Percentiles rank a stretch among this genome's conserved stretches.
Evolutionary conservation across 2,888 invertebrate species (phyloP).

Genomic region (Galeopsomyia nigrocyanea): DNA sequence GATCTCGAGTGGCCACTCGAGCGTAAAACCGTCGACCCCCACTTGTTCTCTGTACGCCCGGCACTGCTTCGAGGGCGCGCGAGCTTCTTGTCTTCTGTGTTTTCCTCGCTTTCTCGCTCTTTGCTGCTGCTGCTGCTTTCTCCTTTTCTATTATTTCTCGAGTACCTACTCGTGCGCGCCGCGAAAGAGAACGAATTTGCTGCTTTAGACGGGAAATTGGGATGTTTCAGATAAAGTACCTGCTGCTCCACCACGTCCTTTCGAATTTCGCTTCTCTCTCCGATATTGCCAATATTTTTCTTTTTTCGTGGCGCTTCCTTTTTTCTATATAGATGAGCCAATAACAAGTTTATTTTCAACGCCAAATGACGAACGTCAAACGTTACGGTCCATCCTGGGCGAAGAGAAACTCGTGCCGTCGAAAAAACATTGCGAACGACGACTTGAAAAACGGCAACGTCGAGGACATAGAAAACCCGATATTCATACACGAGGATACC

Average conservation of each 20-base stretch:
- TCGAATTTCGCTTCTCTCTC: not conserved
- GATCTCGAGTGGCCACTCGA: slow-evolving; percentile 1
- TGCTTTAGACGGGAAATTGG: no score
- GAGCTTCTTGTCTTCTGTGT: no score
- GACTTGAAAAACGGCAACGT: slow-evolving; percentile 50
- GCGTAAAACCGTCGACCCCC: slow-evolving; percentile 15
- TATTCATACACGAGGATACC: slow-evolving; percentile 71
- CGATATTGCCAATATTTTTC: no score
- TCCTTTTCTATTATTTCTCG: not conserved
- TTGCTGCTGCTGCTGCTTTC: no score
- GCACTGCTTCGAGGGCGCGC: no score
- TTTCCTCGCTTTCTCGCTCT: no score
- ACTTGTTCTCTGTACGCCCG: no score
- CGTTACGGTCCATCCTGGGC: slow-evolving; percentile 54
- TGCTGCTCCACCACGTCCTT: no score
- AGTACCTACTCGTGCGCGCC: slow-evolving; percentile 15
- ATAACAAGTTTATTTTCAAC: no score
- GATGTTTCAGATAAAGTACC: no score
- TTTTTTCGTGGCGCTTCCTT: not conserved
- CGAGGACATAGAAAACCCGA: slow-evolving; percentile 57
- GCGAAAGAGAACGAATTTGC: slow-evolving; percentile 2
- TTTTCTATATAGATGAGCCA: no score
- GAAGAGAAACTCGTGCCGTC: slow-evolving; percentile 56
- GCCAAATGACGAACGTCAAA: slow-evolving; percentile 60
- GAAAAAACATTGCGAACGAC: slow-evolving; percentile 57